Base-by-base conservation (phyloP, 2,888 invertebrate genomes). In the Latrodectus hesperus region DNA sequence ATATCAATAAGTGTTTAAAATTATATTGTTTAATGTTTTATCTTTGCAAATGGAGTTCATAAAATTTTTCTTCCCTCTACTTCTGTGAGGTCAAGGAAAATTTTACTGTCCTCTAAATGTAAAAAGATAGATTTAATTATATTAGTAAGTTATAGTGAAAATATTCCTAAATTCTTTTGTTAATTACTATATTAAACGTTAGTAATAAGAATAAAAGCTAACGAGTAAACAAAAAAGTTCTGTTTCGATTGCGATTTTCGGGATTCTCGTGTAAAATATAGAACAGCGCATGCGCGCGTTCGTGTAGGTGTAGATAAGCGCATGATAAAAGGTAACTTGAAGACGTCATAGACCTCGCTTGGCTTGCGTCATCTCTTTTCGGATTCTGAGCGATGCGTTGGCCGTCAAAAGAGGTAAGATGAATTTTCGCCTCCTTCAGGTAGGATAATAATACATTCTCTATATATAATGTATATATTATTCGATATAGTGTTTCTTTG, bases 381-480 rank as follows among this genome's bases (percentile, higher is more conserved):
- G 77, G 77, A 26, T 79, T 60, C 77, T 80, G 72, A 86, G 67
- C 86, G 86, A 86, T 86, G 86, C 86, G 86, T 86, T 86, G 81
- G 86, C 86, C 81, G 81, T 17, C 67, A 67, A 81, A 26, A 71
- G 86, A 72, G 77, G 84, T 81, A 81, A 81, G 86, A 65, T 74
- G 74, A 68, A 64, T 83, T 12, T 70, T 55, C 64, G 26, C 26
- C 12, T 52, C 73, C 51, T 51, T 53, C 38, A 75, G 65, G 65
- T 65, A 52, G 17, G 49, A 65, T 38, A 38, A 38, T 38, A 38
- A 38, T 38, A 38, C 38, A 3, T 38, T 38, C 38, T 38, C 38
- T 1, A 38, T 38, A 4, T 38, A 38, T 38, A 38, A 6, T 6
- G 6, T 38, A 38, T 38, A 6, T 38, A 38, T 22, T 38, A 38